These are phyloP conservation scores for Diglossa cyanea DNA, from an alignment of 2,797 vertebrate genomes.

Conservation along the genomic window DNA sequence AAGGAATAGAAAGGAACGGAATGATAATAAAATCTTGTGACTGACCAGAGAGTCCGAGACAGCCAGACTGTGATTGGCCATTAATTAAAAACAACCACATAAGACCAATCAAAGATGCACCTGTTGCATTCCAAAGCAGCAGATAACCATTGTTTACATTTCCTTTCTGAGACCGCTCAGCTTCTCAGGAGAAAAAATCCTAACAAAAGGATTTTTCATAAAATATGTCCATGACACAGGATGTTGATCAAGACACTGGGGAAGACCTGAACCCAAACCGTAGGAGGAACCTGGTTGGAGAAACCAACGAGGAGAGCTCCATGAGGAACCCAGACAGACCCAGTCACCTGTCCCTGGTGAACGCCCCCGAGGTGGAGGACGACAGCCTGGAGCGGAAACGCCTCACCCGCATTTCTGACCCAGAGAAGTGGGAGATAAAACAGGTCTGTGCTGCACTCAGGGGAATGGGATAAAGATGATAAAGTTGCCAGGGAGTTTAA, in stretches of 20 bases:
- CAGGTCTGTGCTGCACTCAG: constrained; percentile 79
- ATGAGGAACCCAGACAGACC: constrained; percentile 97
- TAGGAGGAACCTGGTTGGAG: constrained; percentile 87
- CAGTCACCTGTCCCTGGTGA: constrained; percentile 89
- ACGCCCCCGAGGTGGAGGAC: constrained; percentile 90
- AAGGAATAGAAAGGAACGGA: no score
- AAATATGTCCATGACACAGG: no score
- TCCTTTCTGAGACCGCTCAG: no score
- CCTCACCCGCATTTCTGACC: constrained; percentile 96
- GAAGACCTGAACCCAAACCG: constrained; percentile 96
- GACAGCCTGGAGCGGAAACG: constrained; percentile 93
- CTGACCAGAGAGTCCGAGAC: no score
- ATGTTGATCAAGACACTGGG: constrained; percentile 93
- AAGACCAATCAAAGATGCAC: no score
- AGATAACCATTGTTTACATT: no score
- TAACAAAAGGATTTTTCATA: no score
- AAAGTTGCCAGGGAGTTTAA: not conserved
- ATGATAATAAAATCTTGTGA: no score
- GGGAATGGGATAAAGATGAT: rapidly evolving
- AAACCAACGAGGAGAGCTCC: constrained; percentile 85
- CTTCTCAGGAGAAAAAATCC: no score
- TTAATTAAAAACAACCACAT: no score
- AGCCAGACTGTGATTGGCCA: no score
- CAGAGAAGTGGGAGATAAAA: constrained; percentile 98
- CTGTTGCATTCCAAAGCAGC: no score